phyloP scores from a whole-genome alignment of 1,140 invertebrate species.

The Drosophila parvula region DNA sequence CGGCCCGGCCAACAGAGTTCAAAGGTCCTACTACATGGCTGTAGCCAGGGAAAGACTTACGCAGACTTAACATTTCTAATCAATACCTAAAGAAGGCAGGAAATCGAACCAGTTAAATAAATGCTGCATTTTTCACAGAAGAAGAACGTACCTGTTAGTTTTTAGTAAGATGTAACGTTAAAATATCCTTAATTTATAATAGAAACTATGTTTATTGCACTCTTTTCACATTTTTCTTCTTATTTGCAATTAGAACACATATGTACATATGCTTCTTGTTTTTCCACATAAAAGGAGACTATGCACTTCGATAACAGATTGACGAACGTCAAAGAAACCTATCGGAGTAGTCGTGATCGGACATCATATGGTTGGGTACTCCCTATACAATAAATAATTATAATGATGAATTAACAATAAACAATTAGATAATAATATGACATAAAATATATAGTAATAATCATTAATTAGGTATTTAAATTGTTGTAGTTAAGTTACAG shows the following conservation, averaged over 20 bases:
- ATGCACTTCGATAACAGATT: background rate
- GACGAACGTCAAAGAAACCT: background rate
- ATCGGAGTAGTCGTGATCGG: background rate
- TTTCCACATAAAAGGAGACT: no score
- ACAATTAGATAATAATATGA: no score
- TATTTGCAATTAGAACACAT: background rate
- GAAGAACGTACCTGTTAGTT: background rate
- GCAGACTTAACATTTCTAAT: conserved; percentile 12
- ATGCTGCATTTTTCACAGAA: background rate
- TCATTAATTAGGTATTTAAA: no score
- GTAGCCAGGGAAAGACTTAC: background rate
- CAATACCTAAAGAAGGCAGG: conserved; percentile 12
- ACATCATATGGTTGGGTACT: background rate
- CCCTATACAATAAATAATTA: no score
- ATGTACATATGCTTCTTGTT: background rate
- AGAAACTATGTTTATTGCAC: background rate
- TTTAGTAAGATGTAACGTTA: no score
- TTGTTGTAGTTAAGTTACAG: no score
- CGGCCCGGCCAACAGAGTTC: conserved; percentile 45
- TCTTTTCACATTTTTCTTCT: background rate
- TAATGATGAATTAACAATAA: no score
- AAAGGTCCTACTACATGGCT: conserved; percentile 23
- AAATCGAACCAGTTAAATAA: background rate
- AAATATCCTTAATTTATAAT: background rate
- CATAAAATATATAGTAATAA: no score